phyloP scores from a whole-genome alignment of 2,888 invertebrate genomes.

The Drosophila ochracea region DNA sequence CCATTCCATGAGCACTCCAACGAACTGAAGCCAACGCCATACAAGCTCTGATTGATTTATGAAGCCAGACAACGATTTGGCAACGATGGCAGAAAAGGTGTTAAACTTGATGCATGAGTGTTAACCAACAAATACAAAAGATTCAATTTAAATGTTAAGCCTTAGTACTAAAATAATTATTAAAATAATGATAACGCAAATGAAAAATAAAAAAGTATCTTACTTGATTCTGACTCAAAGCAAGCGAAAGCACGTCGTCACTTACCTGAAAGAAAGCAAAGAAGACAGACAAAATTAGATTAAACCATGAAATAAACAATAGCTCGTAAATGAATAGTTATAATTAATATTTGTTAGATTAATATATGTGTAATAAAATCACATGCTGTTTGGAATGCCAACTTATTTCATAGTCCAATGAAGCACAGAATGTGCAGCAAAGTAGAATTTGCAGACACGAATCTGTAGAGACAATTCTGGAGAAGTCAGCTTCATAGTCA shows the following conservation, averaged over 20 bases:
- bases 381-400: no score
- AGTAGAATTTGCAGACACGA: neutral
- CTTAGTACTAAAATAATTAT: neutral
- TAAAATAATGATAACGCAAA: constrained; percentile 4
- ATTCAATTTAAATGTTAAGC: constrained; percentile 1
- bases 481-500: neutral
- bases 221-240: constrained; percentile 83
- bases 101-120: constrained; percentile 29
- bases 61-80: constrained; percentile 50
- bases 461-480: neutral
- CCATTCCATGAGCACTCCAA: neutral
- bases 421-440: neutral
- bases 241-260: constrained; percentile 83
- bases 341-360: no score
- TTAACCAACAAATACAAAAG: constrained; percentile 1
- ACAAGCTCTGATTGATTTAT: constrained; percentile 72
- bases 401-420: neutral
- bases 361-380: no score
- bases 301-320: neutral
- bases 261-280: constrained; percentile 75
- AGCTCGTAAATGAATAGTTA: no score
- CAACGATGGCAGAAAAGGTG: constrained; percentile 43
- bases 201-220: constrained; percentile 51
- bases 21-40: constrained; percentile 34
- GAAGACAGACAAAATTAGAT: constrained; percentile 14